Base-by-base conservation (phyloP, 2,888 invertebrate genomes). In the Rhingia campestris region DNA sequence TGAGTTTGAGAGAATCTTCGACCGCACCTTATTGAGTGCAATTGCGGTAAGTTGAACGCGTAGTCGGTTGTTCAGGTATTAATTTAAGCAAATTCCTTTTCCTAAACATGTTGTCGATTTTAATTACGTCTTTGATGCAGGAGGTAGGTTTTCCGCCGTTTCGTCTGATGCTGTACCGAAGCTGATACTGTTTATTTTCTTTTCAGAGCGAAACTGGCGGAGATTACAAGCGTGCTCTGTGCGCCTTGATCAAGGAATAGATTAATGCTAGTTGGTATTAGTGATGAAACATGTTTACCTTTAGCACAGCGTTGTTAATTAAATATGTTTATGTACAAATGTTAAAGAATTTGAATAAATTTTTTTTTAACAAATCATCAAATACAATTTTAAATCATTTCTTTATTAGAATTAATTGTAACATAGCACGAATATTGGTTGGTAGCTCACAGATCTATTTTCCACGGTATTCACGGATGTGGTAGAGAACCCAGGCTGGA, bases 1-100 rank as follows among this genome's bases (percentile, higher is more conserved):
- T 0, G 94, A 95, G 87, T 96, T 94, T 92, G 94, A 95, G 89
- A 91, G 93, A 35, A 92, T 94, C 41, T 95, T 94, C 90, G 94
- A 94, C 89, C 94, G 94, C 87, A 94, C 95, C 0, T 88, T 95
- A 87, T 92, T 93, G 85, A 93, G 93, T 88, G 94, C 93, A 86
- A 92, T 95, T 56, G 91, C 92, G 93, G 94, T 94, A 93, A 75
- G 64, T 80, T 81, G 4, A 75, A 41, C 9, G 56, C 0, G 43
- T 76, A 32, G 41, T 47, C 41, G 6, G 47, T 72, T 64, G 64
- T 47, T 70, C 30, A 35, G 56, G 5, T 22, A 33, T 14, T 64
- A 69, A 54, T 45, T 75, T 70, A 59, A 75, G 56, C 3, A 56
- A 64, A 70, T 80, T 51, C 63, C 33, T 76, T 43, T 70, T 66